These are phyloP conservation scores for Coelinius sp. DNA, from an alignment of 2,888 invertebrate genomes.

Conservation along the genomic window DNA sequence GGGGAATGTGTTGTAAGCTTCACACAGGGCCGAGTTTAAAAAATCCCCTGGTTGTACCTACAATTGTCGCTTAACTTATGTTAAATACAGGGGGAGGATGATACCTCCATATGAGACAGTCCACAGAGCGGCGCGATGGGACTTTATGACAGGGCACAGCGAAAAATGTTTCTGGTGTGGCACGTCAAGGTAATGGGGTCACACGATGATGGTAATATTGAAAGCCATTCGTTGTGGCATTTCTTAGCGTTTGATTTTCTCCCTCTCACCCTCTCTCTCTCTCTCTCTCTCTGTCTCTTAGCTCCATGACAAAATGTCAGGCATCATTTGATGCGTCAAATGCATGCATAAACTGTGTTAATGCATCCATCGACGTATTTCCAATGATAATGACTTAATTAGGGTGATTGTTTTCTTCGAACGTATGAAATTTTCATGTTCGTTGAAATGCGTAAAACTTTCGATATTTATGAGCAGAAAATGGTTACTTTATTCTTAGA, in stretches of 20 bases:
- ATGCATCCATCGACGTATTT: constrained; percentile 29
- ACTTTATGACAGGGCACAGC: constrained; percentile 58
- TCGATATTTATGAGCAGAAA: neutral
- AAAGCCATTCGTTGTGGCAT: constrained; percentile 33
- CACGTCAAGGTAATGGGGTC: constrained; percentile 59
- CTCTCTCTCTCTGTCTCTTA: neutral
- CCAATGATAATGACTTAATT: constrained; percentile 37
- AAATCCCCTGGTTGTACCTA: neutral
- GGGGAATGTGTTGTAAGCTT: constrained; percentile 23
- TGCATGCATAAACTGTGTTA: constrained; percentile 22
- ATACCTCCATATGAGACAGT: constrained; percentile 45
- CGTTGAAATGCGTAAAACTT: neutral
- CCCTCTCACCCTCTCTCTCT: constrained; percentile 24
- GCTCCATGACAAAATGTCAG: constrained; percentile 25
- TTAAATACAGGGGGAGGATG: constrained; percentile 51
- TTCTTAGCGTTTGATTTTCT: constrained; percentile 37
- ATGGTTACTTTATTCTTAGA: neutral
- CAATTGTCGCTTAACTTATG: constrained; percentile 51
- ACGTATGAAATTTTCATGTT: constrained; percentile 9
- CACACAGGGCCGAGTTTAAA: constrained; percentile 5
- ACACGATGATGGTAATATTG: constrained; percentile 40
- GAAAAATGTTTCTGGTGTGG: constrained; percentile 50
- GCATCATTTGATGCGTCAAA: constrained; percentile 14
- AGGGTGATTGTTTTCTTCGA: constrained; percentile 2
- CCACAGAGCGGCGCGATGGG: constrained; percentile 52